Base-by-base conservation (phyloP, 2,888 invertebrate genomes). In the Elegia similella region DNA sequence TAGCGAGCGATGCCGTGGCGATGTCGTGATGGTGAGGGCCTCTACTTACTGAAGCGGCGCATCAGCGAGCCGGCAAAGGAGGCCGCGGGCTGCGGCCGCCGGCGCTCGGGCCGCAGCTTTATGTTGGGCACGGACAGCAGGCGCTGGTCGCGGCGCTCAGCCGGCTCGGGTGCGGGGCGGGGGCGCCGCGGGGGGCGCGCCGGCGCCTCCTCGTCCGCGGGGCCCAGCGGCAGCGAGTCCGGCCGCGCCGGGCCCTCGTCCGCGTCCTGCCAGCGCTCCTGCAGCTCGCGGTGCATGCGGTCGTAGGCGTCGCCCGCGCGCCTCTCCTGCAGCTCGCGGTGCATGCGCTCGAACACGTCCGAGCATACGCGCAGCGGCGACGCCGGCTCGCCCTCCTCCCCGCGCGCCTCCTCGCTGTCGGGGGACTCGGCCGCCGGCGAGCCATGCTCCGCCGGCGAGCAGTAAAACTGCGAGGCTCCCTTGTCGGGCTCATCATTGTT, bases 21-120 rank as follows among this genome's bases (percentile, higher is more conserved):
- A 54, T 53, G 58, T 38, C 58, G 48, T 55, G 48, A 55, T 44
- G 68, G 73, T 71, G 85, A 75, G 81, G 92, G 71, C 63, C 65
- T 76, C 65, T 94, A 96, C 97, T 97, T 96, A 97, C 96, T 96
- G 94, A 96, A 96, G 93, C 96, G 95, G 84, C 96, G 93, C 92
- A 95, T 95, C 73, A 96, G 92, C 92, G 93, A 95, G 80, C 95
- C 95, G 72, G 95, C 94, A 92, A 95, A 94, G 63, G 94, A 80
- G 91, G 82, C 75, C 80, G 88, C 70, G 66, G 78, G 69, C 68
- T 86, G 86, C 66, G 88, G 92, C 75, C 92, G 90, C 80, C 95
- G 89, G 70, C 93, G 85, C 77, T 93, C 94, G 74, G 86, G 88
- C 70, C 80, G 81, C 68, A 86, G 86, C 81, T 95, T 95, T 66